Base-by-base conservation (phyloP, 2,888 invertebrate species). In the Melipona bicolor region DNA sequence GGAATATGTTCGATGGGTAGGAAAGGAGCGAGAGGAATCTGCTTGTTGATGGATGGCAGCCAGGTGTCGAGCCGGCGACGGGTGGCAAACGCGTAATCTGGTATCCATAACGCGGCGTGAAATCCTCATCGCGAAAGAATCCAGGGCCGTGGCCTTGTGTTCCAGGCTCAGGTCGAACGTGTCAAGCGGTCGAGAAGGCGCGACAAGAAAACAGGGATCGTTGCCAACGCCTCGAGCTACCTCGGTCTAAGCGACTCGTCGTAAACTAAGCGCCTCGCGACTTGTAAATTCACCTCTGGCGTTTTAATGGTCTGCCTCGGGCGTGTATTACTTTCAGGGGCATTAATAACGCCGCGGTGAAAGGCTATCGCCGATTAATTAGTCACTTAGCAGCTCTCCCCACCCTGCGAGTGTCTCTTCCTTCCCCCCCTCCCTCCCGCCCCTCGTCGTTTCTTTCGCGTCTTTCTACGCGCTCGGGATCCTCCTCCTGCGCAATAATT, bases 281-380 rank as follows among this genome's bases (percentile, higher is more conserved):
- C 91, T 93, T 92, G 92, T 92, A 92, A 92, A 92, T 92, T 91
- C 91, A 90, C 91, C 90, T 91, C 88, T 93, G 94, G 93, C 94
- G 93, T 94, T 93, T 94, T 94, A 94, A 94, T 92, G 93, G 93
- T 89, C 91, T 90, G 88, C 89, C 87, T 88, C 87, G 91, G 90
- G 91, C 92, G 91, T 93, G 93, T 93, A 94, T 94, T 94, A 93
- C 91, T 94, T 92, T 91, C 94, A 91, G 89, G 86, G 90, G 90
- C 94, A 93, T 94, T 94, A 93, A 93, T 94, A 94, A 94, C 93
- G 92, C 91, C 90, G 87, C 86, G 87, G 88, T 90, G 92, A 91
- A 92, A 92, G 91, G 91, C 91, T 91, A 92, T 93, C 91, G 91
- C 87, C 93, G 91, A 93, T 93, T 93, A 93, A 93, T 93, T 93